phyloP scores from a whole-genome alignment of 2,113 vertebrate genomes.

The Campylorhamphus procurvoides region DNA sequence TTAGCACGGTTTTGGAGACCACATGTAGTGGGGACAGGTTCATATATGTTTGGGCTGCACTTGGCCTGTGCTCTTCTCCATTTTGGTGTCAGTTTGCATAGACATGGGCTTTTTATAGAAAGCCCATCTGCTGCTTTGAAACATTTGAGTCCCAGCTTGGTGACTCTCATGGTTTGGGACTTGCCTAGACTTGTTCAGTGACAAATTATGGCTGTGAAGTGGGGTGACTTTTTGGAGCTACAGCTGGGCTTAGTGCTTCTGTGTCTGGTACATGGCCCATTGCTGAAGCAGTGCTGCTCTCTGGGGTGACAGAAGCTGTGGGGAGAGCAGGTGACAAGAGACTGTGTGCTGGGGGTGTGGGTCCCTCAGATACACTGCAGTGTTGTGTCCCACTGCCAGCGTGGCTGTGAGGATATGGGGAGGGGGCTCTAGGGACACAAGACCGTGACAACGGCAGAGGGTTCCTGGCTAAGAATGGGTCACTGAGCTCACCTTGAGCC shows the following conservation, averaged over 20 bases:
- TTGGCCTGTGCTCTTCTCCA: neutral
- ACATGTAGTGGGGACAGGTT: rapidly evolving
- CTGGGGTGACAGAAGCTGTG: neutral
- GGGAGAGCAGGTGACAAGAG: neutral
- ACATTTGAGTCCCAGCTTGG: neutral
- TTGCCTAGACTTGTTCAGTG: neutral
- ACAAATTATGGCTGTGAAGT: neutral
- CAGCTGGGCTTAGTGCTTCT: neutral
- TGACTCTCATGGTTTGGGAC: rapidly evolving
- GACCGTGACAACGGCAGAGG: neutral
- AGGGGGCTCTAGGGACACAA: neutral
- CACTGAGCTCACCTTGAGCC: neutral
- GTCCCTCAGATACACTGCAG: neutral
- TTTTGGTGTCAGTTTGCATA: neutral
- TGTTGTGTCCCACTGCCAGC: rapidly evolving
- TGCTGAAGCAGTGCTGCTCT: neutral
- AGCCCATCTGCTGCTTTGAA: neutral
- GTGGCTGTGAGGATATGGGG: neutral
- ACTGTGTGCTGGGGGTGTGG: neutral
- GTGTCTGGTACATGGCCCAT: neutral
- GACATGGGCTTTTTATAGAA: constrained; percentile 5
- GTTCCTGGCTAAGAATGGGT: neutral
- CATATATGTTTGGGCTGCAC: neutral
- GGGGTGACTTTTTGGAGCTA: neutral
- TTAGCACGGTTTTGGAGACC: neutral